Conservation (phyloP, 2,113 vertebrate species). For the Meles meles region DNA sequence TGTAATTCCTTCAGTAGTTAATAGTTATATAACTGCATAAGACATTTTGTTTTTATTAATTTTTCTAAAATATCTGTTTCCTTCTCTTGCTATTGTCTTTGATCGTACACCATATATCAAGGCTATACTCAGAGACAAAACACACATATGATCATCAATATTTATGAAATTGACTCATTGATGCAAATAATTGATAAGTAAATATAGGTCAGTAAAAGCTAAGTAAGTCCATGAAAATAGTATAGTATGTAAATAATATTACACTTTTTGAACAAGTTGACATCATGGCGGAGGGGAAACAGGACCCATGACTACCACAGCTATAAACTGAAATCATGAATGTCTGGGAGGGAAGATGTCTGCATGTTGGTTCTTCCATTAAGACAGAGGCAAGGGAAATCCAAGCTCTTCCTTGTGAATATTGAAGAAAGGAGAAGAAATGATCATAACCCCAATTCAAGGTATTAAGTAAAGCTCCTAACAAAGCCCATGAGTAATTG, state of each 20-base stretch:
- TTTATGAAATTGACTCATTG: not conserved
- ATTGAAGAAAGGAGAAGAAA: not conserved
- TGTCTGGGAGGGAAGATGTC: not conserved
- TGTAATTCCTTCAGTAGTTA: not conserved
- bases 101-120: not conserved
- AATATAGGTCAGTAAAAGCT: not conserved
- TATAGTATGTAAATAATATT: not conserved
- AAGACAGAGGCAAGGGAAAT: not conserved
- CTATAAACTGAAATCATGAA: not conserved
- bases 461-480: not conserved
- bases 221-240: not conserved
- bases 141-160: not conserved
- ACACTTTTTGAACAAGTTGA: not conserved
- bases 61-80: not conserved
- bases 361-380: not conserved
- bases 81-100: not conserved
- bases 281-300: too few species aligned
- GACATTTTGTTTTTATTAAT: slow-evolving; percentile 39
- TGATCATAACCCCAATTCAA: not conserved
- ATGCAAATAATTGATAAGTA: not conserved
- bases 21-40: not conserved
- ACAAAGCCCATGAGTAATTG: not conserved
- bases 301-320: not conserved
- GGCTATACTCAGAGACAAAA: not conserved
- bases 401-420: not conserved